phyloP scores from a whole-genome alignment of 2,888 invertebrate species.

The Perizoma affinitatum region DNA sequence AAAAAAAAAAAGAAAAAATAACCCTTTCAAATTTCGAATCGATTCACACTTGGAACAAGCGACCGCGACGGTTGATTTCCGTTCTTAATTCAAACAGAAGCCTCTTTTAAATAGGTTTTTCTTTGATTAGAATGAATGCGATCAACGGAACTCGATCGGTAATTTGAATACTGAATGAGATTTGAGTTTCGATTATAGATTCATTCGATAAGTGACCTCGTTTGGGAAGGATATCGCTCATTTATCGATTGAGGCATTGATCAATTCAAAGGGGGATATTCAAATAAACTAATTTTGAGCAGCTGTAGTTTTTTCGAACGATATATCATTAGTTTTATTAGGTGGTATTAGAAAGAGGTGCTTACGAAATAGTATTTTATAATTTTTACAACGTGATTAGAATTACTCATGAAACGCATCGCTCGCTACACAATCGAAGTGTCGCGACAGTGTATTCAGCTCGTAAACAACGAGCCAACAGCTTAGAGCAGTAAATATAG shows the following conservation, averaged over 20 bases:
- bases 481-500: conserved; percentile 64
- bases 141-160: conserved; percentile 71
- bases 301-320: conserved; percentile 29
- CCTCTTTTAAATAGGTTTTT: conserved; percentile 69
- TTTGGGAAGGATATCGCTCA: conserved; percentile 78
- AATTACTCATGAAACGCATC: conserved; percentile 18
- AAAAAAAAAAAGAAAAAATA: conserved; percentile 55
- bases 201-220: conserved; percentile 82
- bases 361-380: conserved; percentile 15
- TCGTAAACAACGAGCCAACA: conserved; percentile 62
- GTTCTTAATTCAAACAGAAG: conserved; percentile 79
- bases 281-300: conserved; percentile 25
- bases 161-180: conserved; percentile 73
- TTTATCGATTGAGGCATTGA: conserved; percentile 74
- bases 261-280: conserved; percentile 45
- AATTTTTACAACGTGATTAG: conserved; percentile 14
- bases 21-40: conserved; percentile 74
- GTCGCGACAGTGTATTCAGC: conserved; percentile 37
- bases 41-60: conserved; percentile 82
- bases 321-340: conserved; percentile 35
- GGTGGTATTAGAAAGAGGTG: conserved; percentile 21
- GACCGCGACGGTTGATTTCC: conserved; percentile 81
- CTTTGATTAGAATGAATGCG: conserved; percentile 66
- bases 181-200: conserved; percentile 81
- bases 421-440: conserved; percentile 23